These are phyloP conservation scores for Lapara coniferarum DNA, from an alignment of 2,888 invertebrate species.

Conservation along the genomic window DNA sequence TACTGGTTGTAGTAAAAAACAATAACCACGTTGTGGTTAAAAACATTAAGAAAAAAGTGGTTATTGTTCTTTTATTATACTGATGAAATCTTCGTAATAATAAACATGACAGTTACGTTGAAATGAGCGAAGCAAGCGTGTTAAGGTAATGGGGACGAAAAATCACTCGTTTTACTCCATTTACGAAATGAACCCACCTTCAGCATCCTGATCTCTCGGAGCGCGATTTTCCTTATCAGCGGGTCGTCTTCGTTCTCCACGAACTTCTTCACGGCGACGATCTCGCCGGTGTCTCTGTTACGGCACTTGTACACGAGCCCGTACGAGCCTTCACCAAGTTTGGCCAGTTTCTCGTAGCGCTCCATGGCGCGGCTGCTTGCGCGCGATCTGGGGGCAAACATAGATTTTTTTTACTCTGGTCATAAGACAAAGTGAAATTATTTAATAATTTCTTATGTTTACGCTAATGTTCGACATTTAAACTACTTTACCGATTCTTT, in stretches of 20 bases:
- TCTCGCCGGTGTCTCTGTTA: constrained; percentile 95
- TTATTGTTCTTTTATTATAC: too few relatives aligned
- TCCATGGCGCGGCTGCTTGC: constrained; percentile 95
- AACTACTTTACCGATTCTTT: too few relatives aligned
- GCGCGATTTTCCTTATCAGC: constrained; percentile 96
- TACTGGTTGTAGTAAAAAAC: too few relatives aligned
- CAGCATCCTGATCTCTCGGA: constrained; percentile 96
- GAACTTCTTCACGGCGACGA: constrained; percentile 98
- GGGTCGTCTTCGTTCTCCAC: constrained; percentile 99
- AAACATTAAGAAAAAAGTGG: too few relatives aligned
- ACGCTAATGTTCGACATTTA: too few relatives aligned
- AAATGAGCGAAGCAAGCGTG: too few relatives aligned
- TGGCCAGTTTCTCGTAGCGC: constrained; percentile 96
- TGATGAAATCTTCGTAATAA: too few relatives aligned
- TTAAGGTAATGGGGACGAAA: background rate
- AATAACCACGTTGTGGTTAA: too few relatives aligned
- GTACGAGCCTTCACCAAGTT: constrained; percentile 97
- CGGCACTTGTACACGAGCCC: constrained; percentile 98
- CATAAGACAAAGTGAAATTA: too few relatives aligned
- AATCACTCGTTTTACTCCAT: background rate
- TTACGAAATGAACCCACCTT: constrained; percentile 85
- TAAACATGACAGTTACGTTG: too few relatives aligned
- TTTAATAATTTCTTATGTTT: too few relatives aligned
- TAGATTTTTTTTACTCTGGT: too few relatives aligned
- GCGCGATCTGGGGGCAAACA: constrained; percentile 85